Evolutionary conservation across 1,140 invertebrate species (phyloP), one percentile per base, ranked within the genome.

Genomic region (Ips nitidus): DNA sequence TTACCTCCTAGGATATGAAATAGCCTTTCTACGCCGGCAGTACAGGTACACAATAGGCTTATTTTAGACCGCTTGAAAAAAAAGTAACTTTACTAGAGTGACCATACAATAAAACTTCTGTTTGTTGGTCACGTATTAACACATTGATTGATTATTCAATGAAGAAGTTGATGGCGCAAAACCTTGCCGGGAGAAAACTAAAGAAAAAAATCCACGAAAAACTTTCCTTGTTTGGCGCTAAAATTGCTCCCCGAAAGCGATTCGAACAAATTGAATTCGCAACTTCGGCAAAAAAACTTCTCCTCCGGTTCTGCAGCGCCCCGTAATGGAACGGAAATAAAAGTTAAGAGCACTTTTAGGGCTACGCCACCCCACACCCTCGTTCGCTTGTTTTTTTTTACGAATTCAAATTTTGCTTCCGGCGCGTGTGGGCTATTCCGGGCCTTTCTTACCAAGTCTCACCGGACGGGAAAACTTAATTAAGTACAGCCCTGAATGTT

Each of bases 241-340:
- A 22, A 22, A 22, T 22, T 22, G n/a, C 38, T 45, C 37, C 4
- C 5, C 8, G 37, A 22, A 50, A 61, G n/a, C 43, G 59, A 47
- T 61, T 61, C 52, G n/a, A 39, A 39, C 59, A 61, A 61, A 61
- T 61, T 61, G 59, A 61, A 61, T 61, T 47, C 59, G 59, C 59
- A 61, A 61, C 7, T 45, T 47, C 41, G 57, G 41, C 57, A 59
- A 37, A 56, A 55, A 56, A 56, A 56, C 53, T 56, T 56, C 5
- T 38, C 22, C 22, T 22, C 6, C 7, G 45, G 45, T 50, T 50
- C 22, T 50, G 52, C 4, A 1, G 4, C 36, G 4, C 52, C 37
- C 37, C 8, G 52, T 38, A 55, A 55, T 55, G 52, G 52, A 5
- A 36, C 6, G 37, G 52, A 22, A 55, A 55, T 55, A 55, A 37